phyloP scores from a whole-genome alignment of 1,140 invertebrate genomes.

The Scylla paramamosain region DNA sequence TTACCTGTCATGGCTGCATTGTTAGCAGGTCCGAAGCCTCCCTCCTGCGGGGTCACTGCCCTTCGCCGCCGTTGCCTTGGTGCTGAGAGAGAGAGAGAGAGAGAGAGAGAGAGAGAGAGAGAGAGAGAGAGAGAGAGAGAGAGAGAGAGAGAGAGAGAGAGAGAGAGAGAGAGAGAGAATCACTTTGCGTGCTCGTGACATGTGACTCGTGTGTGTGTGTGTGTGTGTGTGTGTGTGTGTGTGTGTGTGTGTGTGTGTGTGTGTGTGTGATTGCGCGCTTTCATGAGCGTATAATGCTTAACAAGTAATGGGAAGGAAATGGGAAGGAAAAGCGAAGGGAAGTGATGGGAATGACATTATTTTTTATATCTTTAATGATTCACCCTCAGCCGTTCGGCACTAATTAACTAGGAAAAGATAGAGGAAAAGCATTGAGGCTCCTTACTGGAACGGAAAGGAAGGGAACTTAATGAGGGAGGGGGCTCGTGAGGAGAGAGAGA shows the following conservation, averaged over 20 bases:
- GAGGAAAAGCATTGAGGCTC: not conserved
- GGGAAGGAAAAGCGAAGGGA: too few relatives aligned
- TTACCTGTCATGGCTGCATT: not conserved
- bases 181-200: too few relatives aligned
- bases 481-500: too few relatives aligned
- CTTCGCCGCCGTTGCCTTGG: not conserved
- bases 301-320: too few relatives aligned
- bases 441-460: not conserved
- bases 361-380: conserved; percentile 14
- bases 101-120: conserved; percentile 48
- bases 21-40: not conserved
- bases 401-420: not conserved
- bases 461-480: not conserved
- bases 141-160: too few relatives aligned
- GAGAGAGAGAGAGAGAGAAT: too few relatives aligned
- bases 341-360: not conserved
- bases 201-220: too few relatives aligned
- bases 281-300: too few relatives aligned
- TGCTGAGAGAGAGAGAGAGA: conserved; percentile 43
- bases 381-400: not conserved
- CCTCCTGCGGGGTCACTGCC: too few relatives aligned
- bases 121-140: conserved; percentile 27
- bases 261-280: too few relatives aligned
- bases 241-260: too few relatives aligned
- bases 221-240: too few relatives aligned